These are phyloP conservation scores for Romanogobio albipinnatus DNA, from an alignment of 2,113 vertebrate species.

Conservation along the genomic window DNA sequence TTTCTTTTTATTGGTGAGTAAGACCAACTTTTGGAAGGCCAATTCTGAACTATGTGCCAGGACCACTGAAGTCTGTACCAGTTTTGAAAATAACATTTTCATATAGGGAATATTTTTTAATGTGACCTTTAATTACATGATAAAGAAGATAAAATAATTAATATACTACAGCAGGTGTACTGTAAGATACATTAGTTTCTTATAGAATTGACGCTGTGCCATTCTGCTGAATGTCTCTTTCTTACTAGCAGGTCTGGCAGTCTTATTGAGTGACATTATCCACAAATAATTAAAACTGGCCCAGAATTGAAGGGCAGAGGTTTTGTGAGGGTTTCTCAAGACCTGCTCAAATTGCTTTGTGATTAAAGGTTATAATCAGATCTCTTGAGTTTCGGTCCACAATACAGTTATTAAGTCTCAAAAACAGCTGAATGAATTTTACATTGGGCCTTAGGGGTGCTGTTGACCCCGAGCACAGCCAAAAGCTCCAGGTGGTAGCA, in stretches of 20 bases:
- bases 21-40: neutral
- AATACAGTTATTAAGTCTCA: constrained; percentile 16
- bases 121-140: neutral
- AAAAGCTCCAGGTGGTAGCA: constrained; percentile 16
- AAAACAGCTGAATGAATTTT: constrained; percentile 10
- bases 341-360: neutral
- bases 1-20: neutral
- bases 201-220: neutral
- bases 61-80: no score
- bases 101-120: no score
- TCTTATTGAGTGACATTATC: neutral
- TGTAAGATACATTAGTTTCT: no score
- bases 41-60: neutral
- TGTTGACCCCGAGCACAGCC: constrained; percentile 16
- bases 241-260: neutral
- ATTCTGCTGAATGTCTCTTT: neutral
- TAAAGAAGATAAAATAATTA: neutral
- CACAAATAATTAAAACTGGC: neutral
- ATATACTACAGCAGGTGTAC: neutral
- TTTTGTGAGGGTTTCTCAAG: constrained; percentile 6
- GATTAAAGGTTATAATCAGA: constrained; percentile 3
- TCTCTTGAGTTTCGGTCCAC: neutral
- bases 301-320: neutral
- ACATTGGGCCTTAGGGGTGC: constrained; percentile 2
- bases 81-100: neutral